These are phyloP conservation scores for Augochlorella aurata DNA, from an alignment of 2,888 invertebrate genomes.

Conservation along the genomic window DNA sequence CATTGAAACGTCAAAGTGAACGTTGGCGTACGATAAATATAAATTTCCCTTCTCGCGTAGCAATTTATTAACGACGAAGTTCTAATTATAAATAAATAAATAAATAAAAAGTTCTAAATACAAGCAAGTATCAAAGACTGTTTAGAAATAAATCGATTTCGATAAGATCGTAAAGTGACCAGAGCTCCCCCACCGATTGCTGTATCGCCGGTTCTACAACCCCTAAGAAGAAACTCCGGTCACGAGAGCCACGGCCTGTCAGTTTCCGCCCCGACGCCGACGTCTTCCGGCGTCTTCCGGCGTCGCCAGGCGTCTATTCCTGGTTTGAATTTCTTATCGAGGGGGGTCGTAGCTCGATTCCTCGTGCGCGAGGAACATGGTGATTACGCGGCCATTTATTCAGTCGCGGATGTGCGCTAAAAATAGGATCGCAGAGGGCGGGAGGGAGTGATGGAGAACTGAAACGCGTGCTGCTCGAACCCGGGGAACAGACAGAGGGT, in stretches of 20 bases:
- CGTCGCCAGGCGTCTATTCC: neutral
- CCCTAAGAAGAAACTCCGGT: neutral
- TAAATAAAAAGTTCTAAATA: no score
- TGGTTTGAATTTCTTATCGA: constrained; percentile 2
- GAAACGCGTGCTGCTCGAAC: neutral
- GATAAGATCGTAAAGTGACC: neutral
- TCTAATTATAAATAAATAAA: no score
- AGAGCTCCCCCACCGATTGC: neutral
- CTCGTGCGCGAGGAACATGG: neutral
- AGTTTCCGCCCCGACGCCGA: neutral
- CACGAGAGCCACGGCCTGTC: neutral
- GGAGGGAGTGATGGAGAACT: neutral
- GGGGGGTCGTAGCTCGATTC: neutral
- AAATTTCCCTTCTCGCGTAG: no score
- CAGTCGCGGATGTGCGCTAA: neutral
- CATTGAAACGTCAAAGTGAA: no score
- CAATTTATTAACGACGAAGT: no score
- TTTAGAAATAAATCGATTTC: neutral
- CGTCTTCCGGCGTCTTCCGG: constrained; percentile 8
- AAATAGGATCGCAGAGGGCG: neutral
- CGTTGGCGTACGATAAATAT: no score
- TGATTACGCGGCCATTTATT: constrained; percentile 9
- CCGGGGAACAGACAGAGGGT: neutral
- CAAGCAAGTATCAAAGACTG: no score
- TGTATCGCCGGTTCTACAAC: neutral